phyloP scores from a whole-genome alignment of 2,888 invertebrate species.

The Mantis religiosa region DNA sequence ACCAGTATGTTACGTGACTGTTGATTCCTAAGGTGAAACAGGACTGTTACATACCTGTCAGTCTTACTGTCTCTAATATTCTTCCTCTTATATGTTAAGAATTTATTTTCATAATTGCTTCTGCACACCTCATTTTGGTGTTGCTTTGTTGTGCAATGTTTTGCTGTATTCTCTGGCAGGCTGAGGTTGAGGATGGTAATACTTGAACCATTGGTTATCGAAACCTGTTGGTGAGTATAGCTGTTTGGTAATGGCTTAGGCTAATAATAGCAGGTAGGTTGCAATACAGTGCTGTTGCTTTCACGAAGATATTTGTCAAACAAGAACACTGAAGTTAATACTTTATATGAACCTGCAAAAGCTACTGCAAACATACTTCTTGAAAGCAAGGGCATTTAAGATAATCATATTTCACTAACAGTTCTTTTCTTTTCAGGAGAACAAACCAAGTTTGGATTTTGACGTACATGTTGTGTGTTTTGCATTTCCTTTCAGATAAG shows the following conservation, averaged over 20 bases:
- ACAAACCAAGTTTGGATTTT: slow-evolving; percentile 1
- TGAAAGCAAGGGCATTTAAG: neutral
- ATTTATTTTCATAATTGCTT: neutral
- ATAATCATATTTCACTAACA: neutral
- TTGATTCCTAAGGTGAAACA: neutral
- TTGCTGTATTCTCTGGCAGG: slow-evolving; percentile 1
- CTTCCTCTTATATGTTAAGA: neutral
- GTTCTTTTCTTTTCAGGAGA: slow-evolving; percentile 1
- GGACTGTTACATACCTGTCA: neutral
- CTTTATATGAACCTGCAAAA: neutral
- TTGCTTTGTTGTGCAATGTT: neutral
- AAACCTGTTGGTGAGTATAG: neutral
- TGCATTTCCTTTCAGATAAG: slow-evolving; percentile 29
- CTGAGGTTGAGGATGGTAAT: neutral
- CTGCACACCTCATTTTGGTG: neutral
- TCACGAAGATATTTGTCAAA: neutral
- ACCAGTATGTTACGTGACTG: neutral
- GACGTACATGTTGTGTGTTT: slow-evolving; percentile 28
- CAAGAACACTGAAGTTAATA: neutral
- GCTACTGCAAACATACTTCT: neutral
- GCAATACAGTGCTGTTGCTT: neutral
- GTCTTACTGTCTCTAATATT: neutral
- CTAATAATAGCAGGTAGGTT: neutral
- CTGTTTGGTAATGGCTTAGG: neutral
- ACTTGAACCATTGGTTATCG: neutral